These are phyloP conservation scores for Anseranas semipalmata DNA, from an alignment of 2,113 vertebrate genomes.

Conservation along the genomic window DNA sequence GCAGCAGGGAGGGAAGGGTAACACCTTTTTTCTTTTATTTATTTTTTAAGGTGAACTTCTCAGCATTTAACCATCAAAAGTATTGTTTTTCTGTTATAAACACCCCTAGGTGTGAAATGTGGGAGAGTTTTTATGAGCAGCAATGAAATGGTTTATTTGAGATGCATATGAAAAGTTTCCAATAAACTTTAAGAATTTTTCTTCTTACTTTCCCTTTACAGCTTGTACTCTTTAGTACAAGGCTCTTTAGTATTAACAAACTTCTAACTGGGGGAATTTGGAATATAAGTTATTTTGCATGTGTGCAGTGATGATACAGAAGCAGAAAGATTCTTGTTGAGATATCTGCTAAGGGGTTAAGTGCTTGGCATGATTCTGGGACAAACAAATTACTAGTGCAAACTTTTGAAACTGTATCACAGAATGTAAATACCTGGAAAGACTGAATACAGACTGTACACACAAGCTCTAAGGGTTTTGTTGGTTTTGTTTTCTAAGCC, in stretches of 20 bases:
- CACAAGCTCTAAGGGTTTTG: not conserved
- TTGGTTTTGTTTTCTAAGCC: not conserved
- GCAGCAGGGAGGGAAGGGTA: not conserved
- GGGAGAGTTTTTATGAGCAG: not conserved
- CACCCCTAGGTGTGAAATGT: not conserved
- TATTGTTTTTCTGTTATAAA: not conserved
- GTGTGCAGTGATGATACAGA: not conserved
- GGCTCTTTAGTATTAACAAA: not conserved
- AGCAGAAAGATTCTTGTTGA: not conserved
- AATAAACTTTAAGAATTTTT: rapidly evolving
- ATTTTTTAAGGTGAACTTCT: not conserved
- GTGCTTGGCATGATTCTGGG: not conserved
- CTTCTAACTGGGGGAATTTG: not conserved
- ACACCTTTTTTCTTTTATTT: not conserved
- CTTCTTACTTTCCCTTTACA: not conserved
- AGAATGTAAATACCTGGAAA: not conserved
- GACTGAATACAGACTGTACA: not conserved
- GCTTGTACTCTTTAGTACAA: not conserved
- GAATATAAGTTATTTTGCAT: not conserved
- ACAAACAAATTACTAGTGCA: not conserved
- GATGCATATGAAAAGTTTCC: not conserved
- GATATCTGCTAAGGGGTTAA: not conserved
- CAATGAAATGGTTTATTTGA: not conserved
- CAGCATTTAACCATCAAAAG: not conserved
- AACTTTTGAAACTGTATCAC: not conserved